Evolutionary conservation across 2,797 vertebrate genomes (phyloP).

Genomic region (Scleropages formosus): DNA sequence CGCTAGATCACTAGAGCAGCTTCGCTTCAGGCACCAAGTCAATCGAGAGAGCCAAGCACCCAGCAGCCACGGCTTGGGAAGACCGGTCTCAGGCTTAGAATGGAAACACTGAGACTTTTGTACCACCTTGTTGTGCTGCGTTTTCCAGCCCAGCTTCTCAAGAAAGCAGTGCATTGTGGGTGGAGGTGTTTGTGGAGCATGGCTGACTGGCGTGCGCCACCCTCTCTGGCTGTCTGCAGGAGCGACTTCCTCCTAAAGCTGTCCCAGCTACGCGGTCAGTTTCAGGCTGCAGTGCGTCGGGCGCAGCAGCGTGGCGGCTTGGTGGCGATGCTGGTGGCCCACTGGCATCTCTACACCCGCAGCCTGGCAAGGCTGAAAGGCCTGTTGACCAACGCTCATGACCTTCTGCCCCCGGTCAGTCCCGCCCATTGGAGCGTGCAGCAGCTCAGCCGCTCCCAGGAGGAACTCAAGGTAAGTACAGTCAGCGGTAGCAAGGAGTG

Average conservation of each 20-base stretch:
- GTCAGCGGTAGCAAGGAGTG: not conserved
- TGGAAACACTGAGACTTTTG: not conserved
- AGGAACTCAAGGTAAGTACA: slow-evolving; percentile 75
- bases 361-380: slow-evolving; percentile 68
- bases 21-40: not conserved
- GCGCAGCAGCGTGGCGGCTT: slow-evolving; percentile 71
- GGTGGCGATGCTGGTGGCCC: slow-evolving; percentile 68
- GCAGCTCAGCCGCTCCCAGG: slow-evolving; percentile 67
- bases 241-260: slow-evolving; percentile 82
- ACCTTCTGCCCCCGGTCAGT: slow-evolving; percentile 58
- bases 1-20: not conserved
- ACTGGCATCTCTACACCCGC: slow-evolving; percentile 75
- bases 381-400: slow-evolving; percentile 63
- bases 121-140: not conserved
- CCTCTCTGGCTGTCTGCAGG: slow-evolving; percentile 55
- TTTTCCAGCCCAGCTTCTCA: not conserved
- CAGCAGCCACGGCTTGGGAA: not conserved
- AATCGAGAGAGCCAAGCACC: not conserved
- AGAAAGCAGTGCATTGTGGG: not conserved
- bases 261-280: slow-evolving; percentile 74
- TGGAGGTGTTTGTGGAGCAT: not conserved
- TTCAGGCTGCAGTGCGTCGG: slow-evolving; percentile 72
- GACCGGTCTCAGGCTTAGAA: too few species aligned
- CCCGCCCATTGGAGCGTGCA: slow-evolving; percentile 64
- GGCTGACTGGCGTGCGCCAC: not conserved